Evolutionary conservation across 2,888 invertebrate genomes (phyloP), one percentile per base, ranked within the genome.

Genomic region (Thymelicus sylvestris): DNA sequence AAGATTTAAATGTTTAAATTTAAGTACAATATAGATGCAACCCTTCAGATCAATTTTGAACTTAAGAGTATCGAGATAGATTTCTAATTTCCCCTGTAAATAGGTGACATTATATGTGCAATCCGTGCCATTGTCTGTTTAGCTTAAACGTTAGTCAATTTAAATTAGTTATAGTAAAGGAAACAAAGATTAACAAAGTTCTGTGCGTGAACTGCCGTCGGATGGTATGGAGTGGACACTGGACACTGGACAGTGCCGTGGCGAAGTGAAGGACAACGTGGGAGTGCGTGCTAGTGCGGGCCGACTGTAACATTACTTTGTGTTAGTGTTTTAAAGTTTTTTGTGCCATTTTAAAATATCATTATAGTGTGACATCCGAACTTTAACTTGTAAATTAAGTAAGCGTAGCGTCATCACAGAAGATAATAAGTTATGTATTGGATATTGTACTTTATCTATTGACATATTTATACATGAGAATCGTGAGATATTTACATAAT

Each of bases 101-200:
- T 93, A 93, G 81, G 84, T 81, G 81, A 86, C 83, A 82, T 86
- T 91, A 80, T 86, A 89, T 93, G 93, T 92, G 91, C 92, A 92
- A 92, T 93, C 93, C 93, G 93, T 93, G 93, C 93, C 93, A 93
- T 93, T 92, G 91, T 93, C 89, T 88, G 84, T 91, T 87, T 92
- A 92, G 91, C 87, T 90, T 91, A 90, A 88, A 86, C 75, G 77
- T 87, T 92, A 92, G 92, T 92, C 89, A 90, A 90, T 88, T 87
- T 89, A 85, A 84, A 78, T 85, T 89, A 91, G 88, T 89, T 74
- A 73, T 77, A 76, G 74, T 75, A 74, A 73, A 52, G 71, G 71
- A 15, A 65, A 73, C 69, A 74, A 75, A 66, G 74, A 78, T 80
- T 72, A 73, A 77, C 80, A 79, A 74, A 76, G 80, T 81, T 81